Conservation (phyloP, 2,888 invertebrate genomes). For the Trimorus sp. region DNA sequence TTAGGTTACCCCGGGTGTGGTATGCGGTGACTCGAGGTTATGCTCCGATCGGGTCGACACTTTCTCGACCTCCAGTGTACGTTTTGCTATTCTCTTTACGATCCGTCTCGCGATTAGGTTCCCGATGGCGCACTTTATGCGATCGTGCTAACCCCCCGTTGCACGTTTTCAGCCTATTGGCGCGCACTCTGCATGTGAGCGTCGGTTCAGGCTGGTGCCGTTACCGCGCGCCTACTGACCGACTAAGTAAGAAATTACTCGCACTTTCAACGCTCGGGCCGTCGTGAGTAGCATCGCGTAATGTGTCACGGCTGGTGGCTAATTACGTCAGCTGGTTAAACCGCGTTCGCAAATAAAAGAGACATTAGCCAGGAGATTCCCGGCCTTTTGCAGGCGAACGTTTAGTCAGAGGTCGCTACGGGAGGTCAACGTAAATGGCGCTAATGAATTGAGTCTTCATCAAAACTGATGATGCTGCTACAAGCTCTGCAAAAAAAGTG, state of each 20-base stretch:
- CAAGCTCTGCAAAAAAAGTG: no score
- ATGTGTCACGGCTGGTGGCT: constrained; percentile 41
- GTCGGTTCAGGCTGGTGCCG: no score
- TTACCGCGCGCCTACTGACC: constrained; percentile 39
- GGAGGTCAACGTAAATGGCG: background rate
- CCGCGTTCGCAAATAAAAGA: constrained; percentile 21
- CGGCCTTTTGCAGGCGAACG: background rate
- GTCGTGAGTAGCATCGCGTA: constrained; percentile 41
- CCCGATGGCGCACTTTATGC: constrained; percentile 36
- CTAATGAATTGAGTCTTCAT: background rate
- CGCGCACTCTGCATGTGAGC: background rate
- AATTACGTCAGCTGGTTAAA: constrained; percentile 40
- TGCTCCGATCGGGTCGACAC: constrained; percentile 71
- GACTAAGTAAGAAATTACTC: constrained; percentile 57
- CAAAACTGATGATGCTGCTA: no score
- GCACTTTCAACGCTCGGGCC: constrained; percentile 44
- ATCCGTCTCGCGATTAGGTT: constrained; percentile 54
- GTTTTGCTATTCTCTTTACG: constrained; percentile 58
- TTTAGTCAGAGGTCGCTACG: background rate
- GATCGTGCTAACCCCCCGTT: constrained; percentile 29
- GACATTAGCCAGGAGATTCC: constrained; percentile 7
- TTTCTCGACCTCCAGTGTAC: constrained; percentile 74
- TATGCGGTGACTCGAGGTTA: constrained; percentile 56
- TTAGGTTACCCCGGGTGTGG: constrained; percentile 45
- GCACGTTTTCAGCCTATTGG: background rate